Percentiles rank a stretch among this genome's conserved stretches.
These are phyloP conservation scores for Petaurus breviceps DNA, from an alignment of 2,113 vertebrate species.

Conservation along the genomic window DNA sequence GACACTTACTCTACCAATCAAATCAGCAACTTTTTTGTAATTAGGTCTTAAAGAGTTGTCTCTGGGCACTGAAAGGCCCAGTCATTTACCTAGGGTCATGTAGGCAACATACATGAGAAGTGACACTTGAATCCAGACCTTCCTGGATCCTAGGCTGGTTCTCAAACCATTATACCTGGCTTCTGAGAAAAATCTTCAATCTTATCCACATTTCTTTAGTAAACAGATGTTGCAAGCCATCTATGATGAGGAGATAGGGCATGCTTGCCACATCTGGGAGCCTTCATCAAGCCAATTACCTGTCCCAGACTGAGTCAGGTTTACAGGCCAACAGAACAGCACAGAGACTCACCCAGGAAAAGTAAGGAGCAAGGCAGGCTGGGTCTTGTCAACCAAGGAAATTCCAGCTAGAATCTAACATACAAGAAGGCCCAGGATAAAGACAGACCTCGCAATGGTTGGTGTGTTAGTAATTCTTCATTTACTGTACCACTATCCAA, in stretches of 20 bases:
- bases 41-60: background rate
- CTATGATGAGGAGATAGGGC: background rate
- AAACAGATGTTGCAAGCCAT: background rate
- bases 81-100: background rate
- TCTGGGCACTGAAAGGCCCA: background rate
- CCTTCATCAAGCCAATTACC: no score
- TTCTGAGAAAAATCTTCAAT: background rate
- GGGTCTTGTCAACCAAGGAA: background rate
- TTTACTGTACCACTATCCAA: no score
- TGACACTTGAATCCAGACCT: no score
- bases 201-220: background rate
- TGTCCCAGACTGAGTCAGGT: background rate
- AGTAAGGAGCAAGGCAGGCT: background rate
- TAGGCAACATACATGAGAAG: background rate
- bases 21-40: background rate
- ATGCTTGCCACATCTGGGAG: background rate
- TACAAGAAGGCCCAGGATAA: background rate
- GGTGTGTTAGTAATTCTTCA: no score
- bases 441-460: no score
- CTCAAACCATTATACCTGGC: no score
- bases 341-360: background rate
- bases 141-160: background rate
- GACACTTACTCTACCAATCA: background rate
- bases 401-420: background rate
- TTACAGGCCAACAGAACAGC: background rate